Evolutionary conservation across 2,797 vertebrate genomes (phyloP).

Genomic region (Graptemys geographica): DNA sequence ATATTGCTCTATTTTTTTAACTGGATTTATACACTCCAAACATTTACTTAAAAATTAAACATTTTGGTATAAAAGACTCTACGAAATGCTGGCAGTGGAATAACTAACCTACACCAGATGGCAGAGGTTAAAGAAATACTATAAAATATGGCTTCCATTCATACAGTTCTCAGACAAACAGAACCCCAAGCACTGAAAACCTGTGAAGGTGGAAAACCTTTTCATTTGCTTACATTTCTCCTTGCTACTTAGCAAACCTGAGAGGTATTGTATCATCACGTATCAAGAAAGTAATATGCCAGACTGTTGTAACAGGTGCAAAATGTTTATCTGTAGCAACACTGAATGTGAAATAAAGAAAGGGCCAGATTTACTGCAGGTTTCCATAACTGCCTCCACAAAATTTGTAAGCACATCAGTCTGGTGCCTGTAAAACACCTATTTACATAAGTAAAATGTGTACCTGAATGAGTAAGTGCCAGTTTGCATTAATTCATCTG

Average conservation of each 20-base stretch:
- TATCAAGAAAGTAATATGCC: constrained; percentile 82
- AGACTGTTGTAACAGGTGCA: constrained; percentile 82
- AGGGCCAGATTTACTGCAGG: constrained; percentile 73
- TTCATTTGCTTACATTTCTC: constrained; percentile 82
- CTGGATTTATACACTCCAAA: constrained; percentile 72
- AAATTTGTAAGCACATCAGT: constrained; percentile 16
- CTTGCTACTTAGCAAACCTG: constrained; percentile 81
- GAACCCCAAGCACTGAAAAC: constrained; percentile 77
- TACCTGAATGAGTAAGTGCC: neutral
- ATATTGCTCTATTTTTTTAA: constrained; percentile 57
- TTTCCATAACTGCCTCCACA: constrained; percentile 71
- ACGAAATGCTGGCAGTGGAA: constrained; percentile 78
- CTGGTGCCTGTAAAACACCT: constrained; percentile 35
- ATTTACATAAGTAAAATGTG: constrained; percentile 49
- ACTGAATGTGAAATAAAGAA: constrained; percentile 75
- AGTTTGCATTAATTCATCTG: neutral
- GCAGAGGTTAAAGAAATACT: constrained; percentile 82
- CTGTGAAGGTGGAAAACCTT: constrained; percentile 81
- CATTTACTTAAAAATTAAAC: constrained; percentile 75
- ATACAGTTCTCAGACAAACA: constrained; percentile 80
- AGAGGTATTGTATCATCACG: constrained; percentile 82
- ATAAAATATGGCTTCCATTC: constrained; percentile 82
- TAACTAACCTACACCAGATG: constrained; percentile 81
- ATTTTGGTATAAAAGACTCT: constrained; percentile 70
- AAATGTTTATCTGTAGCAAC: constrained; percentile 81